Base-by-base conservation (phyloP, 1,140 invertebrate genomes). In the Drosophila parabipectinata region DNA sequence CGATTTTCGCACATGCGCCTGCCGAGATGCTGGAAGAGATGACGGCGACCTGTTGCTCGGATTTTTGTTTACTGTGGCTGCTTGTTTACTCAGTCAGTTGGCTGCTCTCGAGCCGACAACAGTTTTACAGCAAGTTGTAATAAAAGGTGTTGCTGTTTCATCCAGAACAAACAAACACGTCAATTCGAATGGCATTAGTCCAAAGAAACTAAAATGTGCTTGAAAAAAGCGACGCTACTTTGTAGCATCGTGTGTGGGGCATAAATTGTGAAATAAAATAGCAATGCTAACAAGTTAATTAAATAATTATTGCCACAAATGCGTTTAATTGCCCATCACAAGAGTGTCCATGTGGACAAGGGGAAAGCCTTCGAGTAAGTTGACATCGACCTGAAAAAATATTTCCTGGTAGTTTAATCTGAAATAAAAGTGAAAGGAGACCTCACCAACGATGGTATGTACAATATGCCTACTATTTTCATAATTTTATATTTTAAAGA, bases 31-130 rank as follows among this genome's bases (percentile, higher is more conserved):
- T 87, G 78, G 60, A 73, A 2, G 37, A 44, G 18, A 32, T 18
- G 61, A 28, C 14, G 28, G 45, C 28, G 32, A 84, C 81, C 54
- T 84, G 81, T 84, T 87, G 79, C 75, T 74, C 34, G 45, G 48
- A 56, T 30, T 30, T 14, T 60, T 71, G 71, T 66, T 62, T 75
- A 62, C 64, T 56, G 39, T 45, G 41, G n/a, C 34, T 51, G 39
- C 54, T 73, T 67, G 72, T 77, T 88, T 50, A 69, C 45, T 78
- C 78, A 82, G 78, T 85, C 75, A 66, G 28, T 60, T 47, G 45
- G 64, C 39, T 78, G 82, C 74, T 48, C 37, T 85, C 74, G 74
- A 15, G 48, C 41, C 59, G 67, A 51, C 51, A 61, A 57, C 81
- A 84, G 57, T 62, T 58, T 50, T 44, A 51, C 60, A 51, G 30